Base-by-base conservation (phyloP, 1,140 invertebrate genomes). In the Saccostrea cuccullata region DNA sequence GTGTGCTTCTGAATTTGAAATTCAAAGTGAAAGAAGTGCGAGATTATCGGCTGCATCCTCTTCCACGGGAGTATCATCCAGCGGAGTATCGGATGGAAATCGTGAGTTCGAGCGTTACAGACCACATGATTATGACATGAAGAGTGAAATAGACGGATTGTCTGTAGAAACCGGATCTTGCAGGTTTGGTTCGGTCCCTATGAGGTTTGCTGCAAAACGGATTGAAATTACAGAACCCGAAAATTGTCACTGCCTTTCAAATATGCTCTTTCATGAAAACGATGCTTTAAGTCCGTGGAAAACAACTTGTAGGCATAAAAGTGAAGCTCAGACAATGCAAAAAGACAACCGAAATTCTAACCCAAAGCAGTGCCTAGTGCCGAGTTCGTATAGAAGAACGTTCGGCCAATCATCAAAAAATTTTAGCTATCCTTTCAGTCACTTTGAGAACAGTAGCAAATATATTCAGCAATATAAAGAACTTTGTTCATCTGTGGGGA, bases 391-490 rank as follows among this genome's bases (percentile, higher is more conserved):
- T 77, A 26, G 26, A 13, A 11, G 30, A 30, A 26, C 26, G 23
- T 77, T 40, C 15, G 70, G 70, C 2, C 23, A 77, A 30, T 26
- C 23, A 26, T 77, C 70, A 15, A 77, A 77, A 36, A 30, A 26
- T 15, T 15, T 30, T 15, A 36, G 70, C 4, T 77, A 77, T 36
- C 70, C 70, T 77, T 77, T 77, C 70, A 15, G 26, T 77, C 70
- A 77, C 30, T 77, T 77, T 36, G 70, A 77, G 23, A 77, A 77
- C 70, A 77, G 70, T 30, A 36, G 30, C 26, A 77, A 77, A 26
- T 77, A 77, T 77, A 77, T 77, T 77, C 70, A 77, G 23, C 70
- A 77, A 77, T 77, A 77, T 30, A 77, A 40, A 77, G 70, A 77
- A 17, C 30, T 77, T 30, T 77, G 70, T 30, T 77, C 70, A 12